Evolutionary conservation across 2,113 vertebrate species (phyloP).

Genomic region (Plotosus lineatus): DNA sequence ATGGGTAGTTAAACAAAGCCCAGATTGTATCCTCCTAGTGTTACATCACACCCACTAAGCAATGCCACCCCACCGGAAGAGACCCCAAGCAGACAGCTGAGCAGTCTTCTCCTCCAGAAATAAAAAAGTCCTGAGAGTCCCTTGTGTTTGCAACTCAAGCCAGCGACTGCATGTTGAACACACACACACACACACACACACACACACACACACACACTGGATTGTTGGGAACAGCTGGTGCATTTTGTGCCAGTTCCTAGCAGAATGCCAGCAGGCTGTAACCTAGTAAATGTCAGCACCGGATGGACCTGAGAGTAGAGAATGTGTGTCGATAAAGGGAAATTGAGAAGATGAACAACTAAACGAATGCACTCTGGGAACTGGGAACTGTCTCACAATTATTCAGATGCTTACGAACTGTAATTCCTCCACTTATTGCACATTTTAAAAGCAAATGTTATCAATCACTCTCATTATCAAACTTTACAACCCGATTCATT

Average conservation of each 20-base stretch:
- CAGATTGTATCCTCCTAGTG: slow-evolving; percentile 52
- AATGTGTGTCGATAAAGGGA: slow-evolving; percentile 50
- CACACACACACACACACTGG: slow-evolving; percentile 38
- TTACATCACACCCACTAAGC: slow-evolving; percentile 53
- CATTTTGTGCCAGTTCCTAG: slow-evolving; percentile 61
- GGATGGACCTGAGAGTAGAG: slow-evolving; percentile 54
- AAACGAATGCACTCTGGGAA: slow-evolving; percentile 23
- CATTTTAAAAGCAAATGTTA: neutral
- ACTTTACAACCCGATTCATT: neutral
- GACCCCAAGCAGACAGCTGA: slow-evolving; percentile 62
- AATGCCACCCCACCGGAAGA: slow-evolving; percentile 57
- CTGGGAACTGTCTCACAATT: slow-evolving; percentile 35
- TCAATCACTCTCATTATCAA: neutral
- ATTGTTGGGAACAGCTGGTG: slow-evolving; percentile 63
- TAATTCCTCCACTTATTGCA: neutral
- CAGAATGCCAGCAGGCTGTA: slow-evolving; percentile 61
- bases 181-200: slow-evolving; percentile 26
- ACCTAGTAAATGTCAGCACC: slow-evolving; percentile 64
- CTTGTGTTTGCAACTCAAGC: slow-evolving; percentile 54
- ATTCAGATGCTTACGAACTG: neutral
- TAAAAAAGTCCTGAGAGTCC: slow-evolving; percentile 52
- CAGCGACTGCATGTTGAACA: slow-evolving; percentile 13
- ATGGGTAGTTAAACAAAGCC: slow-evolving; percentile 46
- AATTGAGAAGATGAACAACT: slow-evolving; percentile 42
- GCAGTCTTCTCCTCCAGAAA: slow-evolving; percentile 49